Conservation (phyloP, 2,797 vertebrate species). For the Syngnathus rostellatus region DNA sequence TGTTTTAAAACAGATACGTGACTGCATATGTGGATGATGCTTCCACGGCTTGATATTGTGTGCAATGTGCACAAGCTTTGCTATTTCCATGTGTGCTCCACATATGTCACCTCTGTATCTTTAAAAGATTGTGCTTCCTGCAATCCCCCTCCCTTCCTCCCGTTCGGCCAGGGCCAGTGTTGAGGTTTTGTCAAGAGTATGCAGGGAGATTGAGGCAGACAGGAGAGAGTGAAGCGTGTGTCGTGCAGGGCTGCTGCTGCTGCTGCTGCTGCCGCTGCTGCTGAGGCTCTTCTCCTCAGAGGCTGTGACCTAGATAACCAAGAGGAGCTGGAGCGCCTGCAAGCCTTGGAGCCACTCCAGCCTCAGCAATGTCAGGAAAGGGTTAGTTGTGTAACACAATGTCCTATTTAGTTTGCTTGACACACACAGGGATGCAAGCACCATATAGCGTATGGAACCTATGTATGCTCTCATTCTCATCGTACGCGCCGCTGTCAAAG, state of each 20-base stretch:
- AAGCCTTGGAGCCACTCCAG: conserved; percentile 68
- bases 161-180: conserved; percentile 49
- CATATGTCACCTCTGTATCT: conserved; percentile 42
- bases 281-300: conserved; percentile 63
- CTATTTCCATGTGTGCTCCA: conserved; percentile 44
- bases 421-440: conserved; percentile 30
- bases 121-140: conserved; percentile 38
- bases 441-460: conserved; percentile 30
- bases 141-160: conserved; percentile 22
- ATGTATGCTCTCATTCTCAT: conserved; percentile 15
- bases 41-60: conserved; percentile 36
- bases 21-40: conserved; percentile 39
- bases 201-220: conserved; percentile 61
- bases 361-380: conserved; percentile 67
- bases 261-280: conserved; percentile 52
- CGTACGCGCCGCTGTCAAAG: conserved; percentile 5
- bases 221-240: conserved; percentile 68
- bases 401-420: conserved; percentile 65
- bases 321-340: conserved; percentile 65
- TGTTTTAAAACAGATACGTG: conserved; percentile 17
- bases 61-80: conserved; percentile 45
- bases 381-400: conserved; percentile 68
- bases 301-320: conserved; percentile 72
- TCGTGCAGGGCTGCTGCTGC: conserved; percentile 60
- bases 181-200: conserved; percentile 64